Evolutionary conservation across 2,888 invertebrate species (phyloP).

Genomic region (Criorhina ranunculi): DNA sequence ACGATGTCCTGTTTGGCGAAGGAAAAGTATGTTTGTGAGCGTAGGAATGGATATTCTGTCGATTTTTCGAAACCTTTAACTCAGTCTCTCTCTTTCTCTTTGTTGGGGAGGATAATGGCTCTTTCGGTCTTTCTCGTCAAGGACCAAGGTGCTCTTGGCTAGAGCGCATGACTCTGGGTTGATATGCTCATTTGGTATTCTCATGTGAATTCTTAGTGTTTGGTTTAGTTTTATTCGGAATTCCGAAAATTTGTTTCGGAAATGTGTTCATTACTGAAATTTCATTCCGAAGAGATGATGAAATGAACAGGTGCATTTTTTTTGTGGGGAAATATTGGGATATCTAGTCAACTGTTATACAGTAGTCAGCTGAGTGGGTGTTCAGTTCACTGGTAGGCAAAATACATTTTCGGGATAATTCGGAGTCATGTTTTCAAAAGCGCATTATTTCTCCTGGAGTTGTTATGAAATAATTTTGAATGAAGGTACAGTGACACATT

Average conservation of each 20-base stretch:
- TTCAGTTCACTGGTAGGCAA: constrained; percentile 12
- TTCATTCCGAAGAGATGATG: constrained; percentile 51
- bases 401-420: constrained; percentile 62
- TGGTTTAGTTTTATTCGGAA: constrained; percentile 15
- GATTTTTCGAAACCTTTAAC: constrained; percentile 66
- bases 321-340: constrained; percentile 71
- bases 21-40: constrained; percentile 64
- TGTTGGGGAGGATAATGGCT: constrained; percentile 76
- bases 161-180: constrained; percentile 53
- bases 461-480: too few relatives aligned
- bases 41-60: constrained; percentile 61
- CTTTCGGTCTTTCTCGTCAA: constrained; percentile 72
- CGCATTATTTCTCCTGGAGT: too few relatives aligned
- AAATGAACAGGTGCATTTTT: constrained; percentile 66
- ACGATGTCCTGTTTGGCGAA: constrained; percentile 70
- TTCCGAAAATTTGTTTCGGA: constrained; percentile 44
- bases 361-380: constrained; percentile 29
- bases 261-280: constrained; percentile 12
- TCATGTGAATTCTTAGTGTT: constrained; percentile 53
- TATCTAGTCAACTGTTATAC: constrained; percentile 65
- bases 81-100: constrained; percentile 62
- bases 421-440: constrained; percentile 17
- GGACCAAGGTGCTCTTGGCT: constrained; percentile 47
- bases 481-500: constrained; percentile 9
- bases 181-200: constrained; percentile 71